A percentile compares a stretch with the other conserved stretches of the same genome.
Evolutionary conservation across 2,113 vertebrate genomes (phyloP).

Genomic region (Tragelaphus scriptus): DNA sequence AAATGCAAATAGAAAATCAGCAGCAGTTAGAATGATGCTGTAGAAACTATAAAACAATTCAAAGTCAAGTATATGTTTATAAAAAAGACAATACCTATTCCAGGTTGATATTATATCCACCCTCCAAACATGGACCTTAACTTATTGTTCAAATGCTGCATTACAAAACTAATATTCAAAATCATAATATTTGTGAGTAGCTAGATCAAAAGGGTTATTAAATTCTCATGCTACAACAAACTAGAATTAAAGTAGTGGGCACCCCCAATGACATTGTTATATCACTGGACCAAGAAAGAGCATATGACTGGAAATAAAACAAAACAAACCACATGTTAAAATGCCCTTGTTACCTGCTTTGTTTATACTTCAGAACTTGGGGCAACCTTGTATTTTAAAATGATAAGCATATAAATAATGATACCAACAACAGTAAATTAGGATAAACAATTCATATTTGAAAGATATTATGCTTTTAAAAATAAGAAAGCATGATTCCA

Average conservation of each 20-base stretch:
- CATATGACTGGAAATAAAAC: background rate
- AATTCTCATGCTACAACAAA: background rate
- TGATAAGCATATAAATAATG: background rate
- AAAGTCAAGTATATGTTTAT: background rate
- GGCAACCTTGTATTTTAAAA: background rate
- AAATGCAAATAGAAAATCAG: background rate
- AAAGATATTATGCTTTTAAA: slow-evolving; percentile 59
- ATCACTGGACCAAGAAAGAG: background rate
- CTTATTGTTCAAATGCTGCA: background rate
- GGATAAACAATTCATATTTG: slow-evolving; percentile 35
- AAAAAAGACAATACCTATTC: background rate
- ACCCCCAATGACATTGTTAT: accelerated
- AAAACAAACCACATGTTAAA: background rate
- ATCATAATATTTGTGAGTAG: background rate
- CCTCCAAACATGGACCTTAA: background rate
- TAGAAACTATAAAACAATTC: background rate
- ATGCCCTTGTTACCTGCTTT: background rate
- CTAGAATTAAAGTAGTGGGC: background rate
- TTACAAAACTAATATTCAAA: background rate
- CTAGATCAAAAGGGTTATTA: background rate
- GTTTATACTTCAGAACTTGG: background rate
- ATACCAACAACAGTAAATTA: background rate
- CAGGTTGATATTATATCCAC: background rate
- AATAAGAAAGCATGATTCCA: background rate
- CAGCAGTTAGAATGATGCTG: background rate